A percentile compares a stretch with the other conserved stretches of the same genome.
Conservation (phyloP, 2,113 vertebrate genomes). For the Pao palembangensis region DNA sequence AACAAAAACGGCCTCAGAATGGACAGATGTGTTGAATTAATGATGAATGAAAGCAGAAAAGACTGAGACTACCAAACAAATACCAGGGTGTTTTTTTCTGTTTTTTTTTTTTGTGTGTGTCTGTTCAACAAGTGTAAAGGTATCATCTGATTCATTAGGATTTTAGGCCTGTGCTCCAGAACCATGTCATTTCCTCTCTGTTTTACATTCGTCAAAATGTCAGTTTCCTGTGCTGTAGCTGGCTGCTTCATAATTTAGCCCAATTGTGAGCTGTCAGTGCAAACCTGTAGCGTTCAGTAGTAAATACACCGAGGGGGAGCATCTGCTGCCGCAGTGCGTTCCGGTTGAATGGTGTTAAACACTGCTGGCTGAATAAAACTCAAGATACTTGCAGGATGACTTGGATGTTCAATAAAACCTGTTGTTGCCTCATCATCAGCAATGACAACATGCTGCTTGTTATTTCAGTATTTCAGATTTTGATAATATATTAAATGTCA, state of each 20-base stretch:
- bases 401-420: conserved; percentile 18
- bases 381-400: conserved; percentile 11
- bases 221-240: conserved; percentile 44
- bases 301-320: conserved; percentile 36
- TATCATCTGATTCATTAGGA: conserved; percentile 60
- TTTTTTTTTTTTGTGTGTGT: conserved; percentile 10
- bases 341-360: conserved; percentile 29
- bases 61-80: background rate
- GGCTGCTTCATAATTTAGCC: conserved; percentile 55
- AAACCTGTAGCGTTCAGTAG: conserved; percentile 41
- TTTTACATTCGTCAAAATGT: conserved; percentile 65
- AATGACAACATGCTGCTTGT: conserved; percentile 9
- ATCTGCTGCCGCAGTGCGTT: conserved; percentile 29
- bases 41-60: background rate
- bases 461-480: too few species aligned
- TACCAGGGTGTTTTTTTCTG: background rate
- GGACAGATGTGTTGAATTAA: too few species aligned
- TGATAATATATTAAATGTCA: too few species aligned
- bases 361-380: conserved; percentile 40
- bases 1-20: conserved; percentile 11
- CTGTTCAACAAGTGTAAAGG: conserved; percentile 42
- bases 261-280: conserved; percentile 50
- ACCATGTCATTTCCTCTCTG: conserved; percentile 48
- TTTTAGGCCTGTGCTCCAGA: conserved; percentile 49
- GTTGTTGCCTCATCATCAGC: conserved; percentile 1